Percentiles rank a stretch among this genome's conserved stretches.
phyloP scores from a whole-genome alignment of 2,888 invertebrate genomes.

The Rambutsinella grinnellia region DNA sequence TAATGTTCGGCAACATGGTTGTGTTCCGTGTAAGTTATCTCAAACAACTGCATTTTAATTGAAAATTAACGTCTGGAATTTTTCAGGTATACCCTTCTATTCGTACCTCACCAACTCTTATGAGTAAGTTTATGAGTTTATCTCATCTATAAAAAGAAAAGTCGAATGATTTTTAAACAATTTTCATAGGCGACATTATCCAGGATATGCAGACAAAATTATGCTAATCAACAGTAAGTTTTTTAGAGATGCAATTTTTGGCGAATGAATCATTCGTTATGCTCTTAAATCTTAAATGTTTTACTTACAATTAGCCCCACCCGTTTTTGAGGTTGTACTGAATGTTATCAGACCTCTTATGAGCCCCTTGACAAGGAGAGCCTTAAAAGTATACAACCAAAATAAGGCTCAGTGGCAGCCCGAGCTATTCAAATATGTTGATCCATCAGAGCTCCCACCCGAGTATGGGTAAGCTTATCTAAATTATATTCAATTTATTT shows the following conservation, averaged over 20 bases:
- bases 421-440: slow-evolving; percentile 8
- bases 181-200: slow-evolving; percentile 7
- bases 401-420: slow-evolving; percentile 19
- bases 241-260: not conserved
- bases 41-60: not conserved
- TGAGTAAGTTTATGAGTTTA: slow-evolving; percentile 3
- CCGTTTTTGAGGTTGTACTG: slow-evolving; percentile 28
- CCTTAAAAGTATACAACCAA: slow-evolving; percentile 28
- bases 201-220: slow-evolving; percentile 17
- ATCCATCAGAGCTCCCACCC: slow-evolving; percentile 7
- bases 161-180: not conserved
- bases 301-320: slow-evolving; percentile 28
- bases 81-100: slow-evolving; percentile 20
- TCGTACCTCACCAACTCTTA: slow-evolving; percentile 7
- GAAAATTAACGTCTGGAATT: not conserved
- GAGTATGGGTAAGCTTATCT: slow-evolving; percentile 31
- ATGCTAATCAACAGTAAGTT: slow-evolving; percentile 34
- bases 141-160: not conserved
- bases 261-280: not conserved
- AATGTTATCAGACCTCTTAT: slow-evolving; percentile 20
- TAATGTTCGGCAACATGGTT: slow-evolving; percentile 37
- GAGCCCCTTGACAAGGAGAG: slow-evolving; percentile 13
- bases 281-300: not conserved
- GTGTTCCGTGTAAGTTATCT: slow-evolving; percentile 1
- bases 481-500: not conserved